Percentiles rank a stretch among this genome's conserved stretches.
These are phyloP conservation scores for Mionectes olivaceus DNA, from an alignment of 2,797 vertebrate genomes.

Conservation along the genomic window DNA sequence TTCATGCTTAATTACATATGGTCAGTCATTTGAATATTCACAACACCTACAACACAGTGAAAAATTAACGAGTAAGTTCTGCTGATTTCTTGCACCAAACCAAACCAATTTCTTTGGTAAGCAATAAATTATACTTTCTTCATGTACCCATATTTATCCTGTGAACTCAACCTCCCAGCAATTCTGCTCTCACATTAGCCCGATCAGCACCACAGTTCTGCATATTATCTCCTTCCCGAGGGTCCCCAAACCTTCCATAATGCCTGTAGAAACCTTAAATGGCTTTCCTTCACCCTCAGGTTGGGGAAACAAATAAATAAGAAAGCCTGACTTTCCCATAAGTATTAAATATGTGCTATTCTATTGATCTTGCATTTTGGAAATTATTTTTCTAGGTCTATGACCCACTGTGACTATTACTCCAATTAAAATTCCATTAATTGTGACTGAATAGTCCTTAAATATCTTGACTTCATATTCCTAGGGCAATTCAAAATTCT, in stretches of 20 bases:
- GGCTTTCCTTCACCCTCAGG: neutral
- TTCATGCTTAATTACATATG: neutral
- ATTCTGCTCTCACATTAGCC: neutral
- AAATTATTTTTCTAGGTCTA: neutral
- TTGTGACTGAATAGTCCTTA: neutral
- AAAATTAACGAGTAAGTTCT: neutral
- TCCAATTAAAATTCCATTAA: neutral
- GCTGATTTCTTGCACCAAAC: neutral
- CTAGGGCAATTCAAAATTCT: neutral
- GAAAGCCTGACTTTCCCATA: neutral
- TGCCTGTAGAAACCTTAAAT: neutral
- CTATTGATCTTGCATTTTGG: neutral
- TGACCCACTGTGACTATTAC: neutral
- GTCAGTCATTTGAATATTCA: neutral
- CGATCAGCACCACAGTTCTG: neutral
- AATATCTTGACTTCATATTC: neutral
- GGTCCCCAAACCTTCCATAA: neutral
- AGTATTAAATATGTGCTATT: neutral
- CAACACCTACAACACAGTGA: neutral
- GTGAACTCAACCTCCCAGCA: neutral
- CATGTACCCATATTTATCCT: neutral
- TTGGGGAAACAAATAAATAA: neutral
- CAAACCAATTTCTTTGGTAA: neutral
- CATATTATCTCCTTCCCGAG: neutral
- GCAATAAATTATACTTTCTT: neutral